These are phyloP conservation scores for Ennomos quercinarius DNA, from an alignment of 2,888 invertebrate genomes.

Conservation along the genomic window DNA sequence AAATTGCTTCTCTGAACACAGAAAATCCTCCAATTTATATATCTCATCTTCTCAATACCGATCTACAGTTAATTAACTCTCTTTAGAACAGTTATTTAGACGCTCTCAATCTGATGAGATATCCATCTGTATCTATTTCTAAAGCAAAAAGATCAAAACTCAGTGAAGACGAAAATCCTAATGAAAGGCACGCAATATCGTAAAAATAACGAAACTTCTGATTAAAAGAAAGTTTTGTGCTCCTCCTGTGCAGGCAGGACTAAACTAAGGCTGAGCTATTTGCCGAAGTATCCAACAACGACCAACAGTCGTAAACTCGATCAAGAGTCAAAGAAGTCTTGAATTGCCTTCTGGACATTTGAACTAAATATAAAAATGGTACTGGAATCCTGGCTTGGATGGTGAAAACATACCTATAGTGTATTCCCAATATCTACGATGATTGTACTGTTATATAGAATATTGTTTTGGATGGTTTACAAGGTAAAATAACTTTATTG, in stretches of 20 bases:
- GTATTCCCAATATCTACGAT: too few species aligned
- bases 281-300: constrained; percentile 26
- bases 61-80: constrained; percentile 27
- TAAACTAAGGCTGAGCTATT: constrained; percentile 14
- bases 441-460: too few species aligned
- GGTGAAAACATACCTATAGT: too few species aligned
- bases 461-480: too few species aligned
- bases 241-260: constrained; percentile 15
- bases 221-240: constrained; percentile 35
- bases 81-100: constrained; percentile 18
- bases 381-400: too few species aligned
- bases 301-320: constrained; percentile 42
- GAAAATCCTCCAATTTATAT: too few species aligned
- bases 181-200: constrained; percentile 33
- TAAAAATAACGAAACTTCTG: constrained; percentile 44
- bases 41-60: constrained; percentile 32
- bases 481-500: too few species aligned
- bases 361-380: not conserved
- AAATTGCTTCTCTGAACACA: constrained; percentile 48
- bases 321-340: constrained; percentile 37
- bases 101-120: constrained; percentile 19
- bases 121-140: constrained; percentile 9
- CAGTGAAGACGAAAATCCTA: constrained; percentile 10
- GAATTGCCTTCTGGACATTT: constrained; percentile 8
- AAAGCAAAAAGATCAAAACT: constrained; percentile 23